Evolutionary conservation across 2,888 invertebrate species (phyloP).

Genomic region (Lasioglossum villosulum): DNA sequence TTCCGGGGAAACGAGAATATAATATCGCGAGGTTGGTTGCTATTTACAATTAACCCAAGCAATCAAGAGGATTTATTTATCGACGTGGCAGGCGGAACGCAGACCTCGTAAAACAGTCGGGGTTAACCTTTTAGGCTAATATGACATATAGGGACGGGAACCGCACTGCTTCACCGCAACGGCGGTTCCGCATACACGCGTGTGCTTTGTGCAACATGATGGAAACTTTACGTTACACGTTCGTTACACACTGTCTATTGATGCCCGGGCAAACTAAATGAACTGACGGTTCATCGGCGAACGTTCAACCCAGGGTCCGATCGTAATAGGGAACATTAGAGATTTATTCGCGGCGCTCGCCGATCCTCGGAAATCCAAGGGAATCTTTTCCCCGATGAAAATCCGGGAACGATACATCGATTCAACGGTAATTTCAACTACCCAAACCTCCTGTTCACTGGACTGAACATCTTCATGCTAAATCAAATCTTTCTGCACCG

Average conservation of each 20-base stretch:
- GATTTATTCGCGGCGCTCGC: slow-evolving; percentile 48
- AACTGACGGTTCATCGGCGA: slow-evolving; percentile 55
- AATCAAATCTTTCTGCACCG: background rate
- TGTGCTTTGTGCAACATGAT: slow-evolving; percentile 65
- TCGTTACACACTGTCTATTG: slow-evolving; percentile 64
- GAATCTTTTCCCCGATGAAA: background rate
- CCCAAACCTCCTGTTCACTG: background rate
- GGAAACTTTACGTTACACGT: slow-evolving; percentile 67
- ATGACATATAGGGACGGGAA: slow-evolving; percentile 63
- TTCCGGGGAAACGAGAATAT: background rate
- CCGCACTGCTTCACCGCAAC: slow-evolving; percentile 66
- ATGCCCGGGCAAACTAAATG: slow-evolving; percentile 62
- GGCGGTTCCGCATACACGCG: slow-evolving; percentile 64
- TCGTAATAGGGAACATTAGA: slow-evolving; percentile 53
- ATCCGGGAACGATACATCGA: background rate
- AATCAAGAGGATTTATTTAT: slow-evolving; percentile 46
- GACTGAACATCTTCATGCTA: background rate
- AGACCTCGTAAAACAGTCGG: slow-evolving; percentile 56
- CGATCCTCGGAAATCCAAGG: slow-evolving; percentile 15
- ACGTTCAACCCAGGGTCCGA: slow-evolving; percentile 36
- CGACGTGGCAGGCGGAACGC: slow-evolving; percentile 27
- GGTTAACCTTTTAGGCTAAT: slow-evolving; percentile 65
- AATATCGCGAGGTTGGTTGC: slow-evolving; percentile 27
- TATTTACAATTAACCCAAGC: slow-evolving; percentile 29
- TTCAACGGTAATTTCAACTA: background rate